These are phyloP conservation scores for Menidia menidia DNA, from an alignment of 2,797 vertebrate genomes.

Conservation along the genomic window DNA sequence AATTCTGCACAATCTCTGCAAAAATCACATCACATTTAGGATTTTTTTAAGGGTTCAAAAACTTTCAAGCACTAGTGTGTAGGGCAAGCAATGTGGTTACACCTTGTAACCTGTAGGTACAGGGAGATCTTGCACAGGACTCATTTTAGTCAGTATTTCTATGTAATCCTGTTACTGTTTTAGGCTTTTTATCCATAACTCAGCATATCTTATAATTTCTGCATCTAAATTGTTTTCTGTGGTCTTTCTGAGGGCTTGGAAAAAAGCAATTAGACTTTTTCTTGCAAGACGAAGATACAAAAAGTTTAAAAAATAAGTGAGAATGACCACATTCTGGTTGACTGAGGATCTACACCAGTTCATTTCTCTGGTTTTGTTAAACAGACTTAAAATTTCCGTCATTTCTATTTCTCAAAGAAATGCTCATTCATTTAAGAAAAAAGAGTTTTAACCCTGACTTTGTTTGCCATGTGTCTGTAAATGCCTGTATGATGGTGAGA, in stretches of 20 bases:
- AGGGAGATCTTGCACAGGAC: constrained; percentile 39
- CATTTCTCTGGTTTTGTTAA: constrained; percentile 20
- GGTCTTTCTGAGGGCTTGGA: not conserved
- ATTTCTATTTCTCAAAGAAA: no score
- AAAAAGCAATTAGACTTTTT: no score
- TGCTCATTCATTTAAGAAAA: not conserved
- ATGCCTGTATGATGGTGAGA: constrained; percentile 1
- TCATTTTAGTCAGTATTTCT: constrained; percentile 41
- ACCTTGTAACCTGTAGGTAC: constrained; percentile 8
- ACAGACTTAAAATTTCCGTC: constrained; percentile 26
- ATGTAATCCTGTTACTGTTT: constrained; percentile 42
- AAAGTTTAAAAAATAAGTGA: no score
- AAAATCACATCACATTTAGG: not conserved
- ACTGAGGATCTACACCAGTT: no score
- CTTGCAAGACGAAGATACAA: no score
- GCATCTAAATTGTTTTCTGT: constrained; percentile 28
- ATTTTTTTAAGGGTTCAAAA: not conserved
- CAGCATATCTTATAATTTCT: constrained; percentile 36
- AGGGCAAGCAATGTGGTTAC: constrained; percentile 34
- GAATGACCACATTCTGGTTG: no score
- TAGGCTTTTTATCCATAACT: constrained; percentile 50
- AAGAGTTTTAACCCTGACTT: not conserved
- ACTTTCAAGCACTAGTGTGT: constrained; percentile 15
- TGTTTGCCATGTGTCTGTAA: constrained; percentile 2
- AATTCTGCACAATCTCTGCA: not conserved